These are phyloP conservation scores for Rhea americana DNA, from an alignment of 2,113 vertebrate species.

Conservation along the genomic window DNA sequence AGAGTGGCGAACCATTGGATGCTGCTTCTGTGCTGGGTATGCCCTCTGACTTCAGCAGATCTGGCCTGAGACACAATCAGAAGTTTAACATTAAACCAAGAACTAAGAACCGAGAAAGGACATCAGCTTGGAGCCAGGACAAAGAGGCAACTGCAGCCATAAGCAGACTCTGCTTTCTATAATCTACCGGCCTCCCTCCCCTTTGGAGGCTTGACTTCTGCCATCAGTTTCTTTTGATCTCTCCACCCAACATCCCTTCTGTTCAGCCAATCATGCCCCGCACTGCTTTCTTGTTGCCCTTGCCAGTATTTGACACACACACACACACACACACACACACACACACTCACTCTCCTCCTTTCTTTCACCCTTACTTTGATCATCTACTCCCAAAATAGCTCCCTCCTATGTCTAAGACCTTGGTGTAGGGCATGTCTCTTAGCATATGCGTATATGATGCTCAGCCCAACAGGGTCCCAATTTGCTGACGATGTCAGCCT, in stretches of 20 bases:
- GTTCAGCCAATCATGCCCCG: background rate
- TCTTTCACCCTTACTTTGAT: background rate
- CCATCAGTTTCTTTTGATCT: background rate
- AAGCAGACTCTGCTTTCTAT: background rate
- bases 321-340: background rate
- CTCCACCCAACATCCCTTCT: background rate
- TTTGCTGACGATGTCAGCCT: background rate
- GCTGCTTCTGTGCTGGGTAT: constrained; percentile 87
- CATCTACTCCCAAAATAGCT: constrained; percentile 16
- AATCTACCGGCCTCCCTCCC: background rate
- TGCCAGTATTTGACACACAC: background rate
- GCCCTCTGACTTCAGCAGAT: constrained; percentile 91
- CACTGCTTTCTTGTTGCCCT: background rate
- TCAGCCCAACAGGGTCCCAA: background rate
- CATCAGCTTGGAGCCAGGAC: background rate
- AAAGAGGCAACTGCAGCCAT: background rate
- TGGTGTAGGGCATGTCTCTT: background rate
- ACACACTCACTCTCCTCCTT: background rate
- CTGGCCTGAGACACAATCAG: constrained; percentile 81
- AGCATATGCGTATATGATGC: background rate
- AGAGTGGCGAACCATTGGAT: constrained; percentile 85
- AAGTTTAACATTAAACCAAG: background rate
- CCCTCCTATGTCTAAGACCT: background rate
- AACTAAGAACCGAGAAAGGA: background rate
- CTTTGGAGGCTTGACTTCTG: background rate